Evolutionary conservation across 2,797 vertebrate species (phyloP).

Genomic region (Podarcis lilfordi): DNA sequence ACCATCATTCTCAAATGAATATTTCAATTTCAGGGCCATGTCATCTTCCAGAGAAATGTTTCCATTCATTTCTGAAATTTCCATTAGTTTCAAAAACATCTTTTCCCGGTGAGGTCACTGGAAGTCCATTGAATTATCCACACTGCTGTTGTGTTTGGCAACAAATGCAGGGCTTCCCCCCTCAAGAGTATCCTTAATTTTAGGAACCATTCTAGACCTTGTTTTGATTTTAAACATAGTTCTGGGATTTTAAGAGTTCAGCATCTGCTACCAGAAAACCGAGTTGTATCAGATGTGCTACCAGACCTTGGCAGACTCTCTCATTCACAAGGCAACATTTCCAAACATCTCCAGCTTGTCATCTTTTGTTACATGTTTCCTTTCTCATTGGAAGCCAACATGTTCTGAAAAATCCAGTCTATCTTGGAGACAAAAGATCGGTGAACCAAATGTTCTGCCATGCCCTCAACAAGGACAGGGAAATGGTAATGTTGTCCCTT

Average conservation of each 20-base stretch:
- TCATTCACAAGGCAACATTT: not conserved
- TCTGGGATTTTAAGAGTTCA: slow-evolving; percentile 23
- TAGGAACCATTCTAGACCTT: slow-evolving; percentile 36
- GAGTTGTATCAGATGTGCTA: slow-evolving; percentile 21
- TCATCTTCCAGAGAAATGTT: not conserved
- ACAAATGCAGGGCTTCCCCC: slow-evolving; percentile 1
- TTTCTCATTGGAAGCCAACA: slow-evolving; percentile 1
- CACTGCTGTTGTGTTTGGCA: slow-evolving; percentile 34
- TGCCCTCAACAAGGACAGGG: not conserved
- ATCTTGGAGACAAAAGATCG: not conserved
- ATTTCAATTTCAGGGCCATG: not conserved
- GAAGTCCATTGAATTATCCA: slow-evolving; percentile 34
- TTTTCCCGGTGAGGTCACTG: slow-evolving; percentile 34
- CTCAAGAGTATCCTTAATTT: slow-evolving; percentile 40
- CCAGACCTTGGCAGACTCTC: not conserved
- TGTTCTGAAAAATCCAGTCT: not conserved
- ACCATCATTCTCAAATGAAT: not conserved
- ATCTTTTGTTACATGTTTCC: slow-evolving; percentile 4
- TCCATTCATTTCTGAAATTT: slow-evolving; percentile 37
- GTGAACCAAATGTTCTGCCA: not conserved
- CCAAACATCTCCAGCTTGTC: not conserved
- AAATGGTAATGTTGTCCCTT: not conserved
- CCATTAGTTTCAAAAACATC: slow-evolving; percentile 33
- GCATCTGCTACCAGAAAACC: slow-evolving; percentile 12
- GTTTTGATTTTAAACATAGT: slow-evolving; percentile 34